These are phyloP conservation scores for Sminthurinus aureus DNA, from an alignment of 2,888 invertebrate species.

Conservation along the genomic window DNA sequence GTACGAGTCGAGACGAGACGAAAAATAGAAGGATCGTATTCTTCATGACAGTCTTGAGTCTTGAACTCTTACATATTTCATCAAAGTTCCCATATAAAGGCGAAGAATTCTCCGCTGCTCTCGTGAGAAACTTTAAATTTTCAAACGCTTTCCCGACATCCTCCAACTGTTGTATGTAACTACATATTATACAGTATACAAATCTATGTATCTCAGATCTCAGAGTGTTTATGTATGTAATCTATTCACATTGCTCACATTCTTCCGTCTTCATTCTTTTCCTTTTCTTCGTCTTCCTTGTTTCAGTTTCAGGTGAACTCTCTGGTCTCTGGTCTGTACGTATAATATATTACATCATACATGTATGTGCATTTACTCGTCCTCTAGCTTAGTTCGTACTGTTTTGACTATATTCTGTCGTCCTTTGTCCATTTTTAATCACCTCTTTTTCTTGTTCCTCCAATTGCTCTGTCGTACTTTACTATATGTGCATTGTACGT, in stretches of 20 bases:
- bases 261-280: constrained; percentile 29
- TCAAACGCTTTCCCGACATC: constrained; percentile 51
- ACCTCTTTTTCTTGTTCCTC: constrained; percentile 9
- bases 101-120: constrained; percentile 47
- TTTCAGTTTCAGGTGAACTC: constrained; percentile 8
- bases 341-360: too few relatives aligned
- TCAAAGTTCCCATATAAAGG: constrained; percentile 47
- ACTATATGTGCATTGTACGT: too few relatives aligned
- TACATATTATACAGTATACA: too few relatives aligned
- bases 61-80: constrained; percentile 47
- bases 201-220: too few relatives aligned
- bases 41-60: constrained; percentile 47
- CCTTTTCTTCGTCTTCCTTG: neutral
- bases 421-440: constrained; percentile 32
- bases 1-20: neutral
- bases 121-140: constrained; percentile 52
- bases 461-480: neutral
- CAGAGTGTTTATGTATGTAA: too few relatives aligned
- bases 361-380: too few relatives aligned
- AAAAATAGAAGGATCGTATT: constrained; percentile 20
- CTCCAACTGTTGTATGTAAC: constrained; percentile 31
- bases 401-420: constrained; percentile 5
- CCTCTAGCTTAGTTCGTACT: too few relatives aligned
- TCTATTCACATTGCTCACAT: constrained; percentile 46
- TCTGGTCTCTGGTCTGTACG: neutral